These are phyloP conservation scores for Grallaria varia DNA, from an alignment of 2,113 vertebrate species.

Conservation along the genomic window DNA sequence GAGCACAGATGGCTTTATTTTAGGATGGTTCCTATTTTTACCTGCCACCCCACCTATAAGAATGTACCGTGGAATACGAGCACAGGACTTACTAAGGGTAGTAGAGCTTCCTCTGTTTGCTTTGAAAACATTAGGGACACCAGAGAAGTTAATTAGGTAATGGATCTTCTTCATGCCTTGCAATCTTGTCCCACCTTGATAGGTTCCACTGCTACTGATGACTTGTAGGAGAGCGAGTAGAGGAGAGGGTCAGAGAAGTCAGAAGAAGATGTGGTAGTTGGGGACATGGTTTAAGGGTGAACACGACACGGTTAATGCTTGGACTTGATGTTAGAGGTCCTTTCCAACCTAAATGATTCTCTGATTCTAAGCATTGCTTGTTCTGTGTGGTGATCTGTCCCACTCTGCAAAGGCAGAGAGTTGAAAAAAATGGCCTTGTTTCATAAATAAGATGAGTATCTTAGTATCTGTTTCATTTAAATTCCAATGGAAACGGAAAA, in stretches of 20 bases:
- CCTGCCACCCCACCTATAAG: background rate
- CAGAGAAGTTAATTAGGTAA: background rate
- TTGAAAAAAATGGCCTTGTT: background rate
- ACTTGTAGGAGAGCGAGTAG: background rate
- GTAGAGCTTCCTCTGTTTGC: background rate
- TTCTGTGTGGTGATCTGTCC: background rate
- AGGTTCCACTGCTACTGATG: background rate
- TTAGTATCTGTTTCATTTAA: background rate
- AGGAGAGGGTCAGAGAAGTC: background rate
- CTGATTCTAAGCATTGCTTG: background rate
- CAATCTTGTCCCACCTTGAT: background rate
- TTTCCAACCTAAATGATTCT: background rate
- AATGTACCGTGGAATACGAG: rapidly evolving
- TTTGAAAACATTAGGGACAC: background rate
- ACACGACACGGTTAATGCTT: background rate
- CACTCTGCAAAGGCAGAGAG: background rate
- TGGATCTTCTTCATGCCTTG: background rate
- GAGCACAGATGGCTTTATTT: background rate
- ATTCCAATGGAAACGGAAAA: background rate
- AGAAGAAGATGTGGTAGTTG: background rate
- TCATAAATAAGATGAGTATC: background rate
- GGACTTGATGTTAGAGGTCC: background rate
- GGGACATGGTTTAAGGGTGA: background rate
- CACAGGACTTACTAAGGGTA: background rate
- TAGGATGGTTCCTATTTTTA: background rate